Base-by-base conservation (phyloP, 2,888 invertebrate genomes). In the Proisotoma minuta region DNA sequence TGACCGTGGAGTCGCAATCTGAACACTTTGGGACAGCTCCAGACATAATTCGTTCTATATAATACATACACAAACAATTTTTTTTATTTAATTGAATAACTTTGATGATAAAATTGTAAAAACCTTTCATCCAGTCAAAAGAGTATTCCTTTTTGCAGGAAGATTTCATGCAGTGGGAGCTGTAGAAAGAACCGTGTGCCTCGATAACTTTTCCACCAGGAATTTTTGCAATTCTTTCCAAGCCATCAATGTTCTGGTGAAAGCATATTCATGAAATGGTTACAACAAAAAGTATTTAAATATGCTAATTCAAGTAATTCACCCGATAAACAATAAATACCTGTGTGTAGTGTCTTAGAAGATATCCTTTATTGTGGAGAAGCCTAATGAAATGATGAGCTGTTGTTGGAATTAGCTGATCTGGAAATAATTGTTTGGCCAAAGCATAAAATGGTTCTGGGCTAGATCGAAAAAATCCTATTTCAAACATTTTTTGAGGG, bases 241-340 rank as follows among this genome's bases (percentile, higher is more conserved):
- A 77, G 0, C 92, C 91, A 78, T 98, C 97, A 71, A 98, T 93
- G 77, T 98, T 98, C 81, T 97, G 88, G 2, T n/a, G n/a, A n/a
- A n/a, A n/a, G n/a, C n/a, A n/a, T n/a, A n/a, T n/a, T n/a, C n/a
- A n/a, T n/a, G n/a, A n/a, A n/a, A n/a, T n/a, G n/a, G n/a, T n/a
- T n/a, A n/a, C n/a, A n/a, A n/a, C n/a, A n/a, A n/a, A n/a, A n/a
- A n/a, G n/a, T n/a, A n/a, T n/a, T n/a, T n/a, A n/a, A n/a, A n/a
- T n/a, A n/a, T n/a, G n/a, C n/a, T n/a, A n/a, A n/a, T n/a, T n/a
- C n/a, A n/a, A n/a, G n/a, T n/a, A n/a, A n/a, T n/a, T n/a, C n/a
- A n/a, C n/a, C n/a, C n/a, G n/a, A n/a, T n/a, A n/a, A n/a, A n/a
- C n/a, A n/a, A n/a, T n/a, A 70, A 20, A 20, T 23, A 79, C 81